These are phyloP conservation scores for Bacillus rossius DNA, from an alignment of 1,140 invertebrate species.

Conservation along the genomic window DNA sequence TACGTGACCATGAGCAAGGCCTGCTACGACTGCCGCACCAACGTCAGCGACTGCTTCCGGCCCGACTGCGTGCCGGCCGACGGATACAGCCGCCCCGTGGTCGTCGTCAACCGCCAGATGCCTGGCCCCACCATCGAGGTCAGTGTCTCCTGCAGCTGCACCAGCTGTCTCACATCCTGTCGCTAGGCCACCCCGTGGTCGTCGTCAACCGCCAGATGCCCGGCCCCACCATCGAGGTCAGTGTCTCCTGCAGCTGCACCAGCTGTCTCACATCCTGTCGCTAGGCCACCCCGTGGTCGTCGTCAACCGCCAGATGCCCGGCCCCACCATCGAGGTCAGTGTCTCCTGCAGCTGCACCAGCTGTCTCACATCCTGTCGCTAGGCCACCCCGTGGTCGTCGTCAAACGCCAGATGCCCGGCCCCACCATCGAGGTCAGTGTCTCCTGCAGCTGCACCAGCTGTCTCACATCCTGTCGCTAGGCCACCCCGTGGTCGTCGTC, in stretches of 20 bases:
- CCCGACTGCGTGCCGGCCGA: slow-evolving; percentile 78
- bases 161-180: too few species aligned
- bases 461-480: too few species aligned
- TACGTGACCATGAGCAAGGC: slow-evolving; percentile 83
- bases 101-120: slow-evolving; percentile 78
- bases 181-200: slow-evolving; percentile 61
- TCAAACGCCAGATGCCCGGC: slow-evolving; percentile 84
- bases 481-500: slow-evolving; percentile 67
- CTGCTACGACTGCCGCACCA: slow-evolving; percentile 76
- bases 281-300: slow-evolving; percentile 65
- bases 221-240: slow-evolving; percentile 76
- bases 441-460: not conserved
- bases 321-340: slow-evolving; percentile 72
- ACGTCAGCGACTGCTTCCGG: slow-evolving; percentile 65
- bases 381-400: slow-evolving; percentile 63
- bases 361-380: too few species aligned
- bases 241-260: slow-evolving; percentile 4
- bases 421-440: slow-evolving; percentile 72
- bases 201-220: slow-evolving; percentile 83
- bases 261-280: too few species aligned
- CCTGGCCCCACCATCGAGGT: slow-evolving; percentile 83
- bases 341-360: not conserved
- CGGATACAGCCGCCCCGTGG: slow-evolving; percentile 64
- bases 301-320: slow-evolving; percentile 82
- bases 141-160: slow-evolving; percentile 27